Conservation (phyloP, 2,113 vertebrate genomes). For the Mohoua ochrocephala region DNA sequence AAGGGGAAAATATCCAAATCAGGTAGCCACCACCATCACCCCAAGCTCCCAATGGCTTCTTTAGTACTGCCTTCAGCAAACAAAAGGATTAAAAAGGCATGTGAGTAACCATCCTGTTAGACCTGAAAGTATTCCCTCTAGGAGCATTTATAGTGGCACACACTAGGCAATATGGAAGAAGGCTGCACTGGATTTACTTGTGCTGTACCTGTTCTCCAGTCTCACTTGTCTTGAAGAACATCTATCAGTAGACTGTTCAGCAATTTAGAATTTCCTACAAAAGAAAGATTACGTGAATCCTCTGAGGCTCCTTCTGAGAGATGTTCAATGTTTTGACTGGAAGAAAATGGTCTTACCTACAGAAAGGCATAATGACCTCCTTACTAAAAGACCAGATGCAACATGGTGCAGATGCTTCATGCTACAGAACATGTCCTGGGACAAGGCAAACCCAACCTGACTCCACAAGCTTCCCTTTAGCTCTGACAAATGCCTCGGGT, state of each 20-base stretch:
- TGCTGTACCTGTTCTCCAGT: background rate
- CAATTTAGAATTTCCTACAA: background rate
- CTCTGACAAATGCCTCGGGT: background rate
- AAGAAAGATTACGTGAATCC: background rate
- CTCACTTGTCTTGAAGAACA: background rate
- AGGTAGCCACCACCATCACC: too few species aligned
- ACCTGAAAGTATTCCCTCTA: background rate
- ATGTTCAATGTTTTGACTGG: background rate
- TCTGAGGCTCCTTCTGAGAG: background rate
- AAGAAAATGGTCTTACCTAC: background rate
- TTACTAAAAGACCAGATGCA: background rate
- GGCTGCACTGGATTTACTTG: background rate
- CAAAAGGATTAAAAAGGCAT: background rate
- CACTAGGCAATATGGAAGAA: background rate
- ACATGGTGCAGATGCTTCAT: background rate
- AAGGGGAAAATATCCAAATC: background rate
- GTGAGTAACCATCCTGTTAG: background rate
- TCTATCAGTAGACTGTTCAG: background rate
- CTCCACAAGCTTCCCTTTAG: background rate
- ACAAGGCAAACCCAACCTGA: background rate
- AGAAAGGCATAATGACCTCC: background rate
- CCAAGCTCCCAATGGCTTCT: background rate
- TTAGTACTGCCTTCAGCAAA: background rate
- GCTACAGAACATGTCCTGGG: background rate
- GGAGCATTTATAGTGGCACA: background rate